Percentiles rank a stretch among this genome's conserved stretches.
phyloP scores from a whole-genome alignment of 2,113 vertebrate species.

The Tinamus guttatus region DNA sequence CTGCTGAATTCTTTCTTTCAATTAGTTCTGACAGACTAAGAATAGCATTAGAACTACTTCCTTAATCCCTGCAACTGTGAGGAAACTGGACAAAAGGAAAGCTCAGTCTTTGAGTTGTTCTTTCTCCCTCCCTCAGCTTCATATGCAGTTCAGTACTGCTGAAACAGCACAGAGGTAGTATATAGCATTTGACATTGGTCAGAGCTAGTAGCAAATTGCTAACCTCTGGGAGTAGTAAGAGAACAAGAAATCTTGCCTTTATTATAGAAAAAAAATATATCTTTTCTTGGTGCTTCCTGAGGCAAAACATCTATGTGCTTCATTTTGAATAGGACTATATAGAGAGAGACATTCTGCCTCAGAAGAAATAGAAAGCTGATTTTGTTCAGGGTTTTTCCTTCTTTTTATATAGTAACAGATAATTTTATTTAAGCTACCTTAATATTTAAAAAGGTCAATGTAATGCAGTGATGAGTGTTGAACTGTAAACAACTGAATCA shows the following conservation, averaged over 20 bases:
- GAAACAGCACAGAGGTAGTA: background rate
- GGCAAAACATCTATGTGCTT: background rate
- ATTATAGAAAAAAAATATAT: background rate
- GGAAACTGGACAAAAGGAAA: background rate
- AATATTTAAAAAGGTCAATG: background rate
- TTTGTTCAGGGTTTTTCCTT: background rate
- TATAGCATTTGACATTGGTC: slow-evolving; percentile 12
- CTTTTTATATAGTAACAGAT: background rate
- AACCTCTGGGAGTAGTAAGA: slow-evolving; percentile 3
- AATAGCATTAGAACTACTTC: background rate
- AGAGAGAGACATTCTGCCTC: background rate
- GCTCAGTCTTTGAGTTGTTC: background rate
- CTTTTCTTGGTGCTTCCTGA: slow-evolving; percentile 1
- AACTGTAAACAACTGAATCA: background rate
- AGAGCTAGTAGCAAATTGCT: slow-evolving; percentile 7
- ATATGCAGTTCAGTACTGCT: background rate
- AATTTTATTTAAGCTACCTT: background rate
- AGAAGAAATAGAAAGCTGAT: background rate
- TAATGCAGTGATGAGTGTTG: background rate
- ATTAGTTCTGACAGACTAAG: background rate
- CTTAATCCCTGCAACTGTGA: background rate
- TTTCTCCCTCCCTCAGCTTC: background rate
- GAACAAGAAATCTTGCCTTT: slow-evolving; percentile 10
- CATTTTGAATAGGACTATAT: background rate
- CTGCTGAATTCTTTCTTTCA: background rate